Evolutionary conservation across 2,888 invertebrate species (phyloP), one percentile per base, ranked within the genome.

Genomic region (Drosophila mimetica): DNA sequence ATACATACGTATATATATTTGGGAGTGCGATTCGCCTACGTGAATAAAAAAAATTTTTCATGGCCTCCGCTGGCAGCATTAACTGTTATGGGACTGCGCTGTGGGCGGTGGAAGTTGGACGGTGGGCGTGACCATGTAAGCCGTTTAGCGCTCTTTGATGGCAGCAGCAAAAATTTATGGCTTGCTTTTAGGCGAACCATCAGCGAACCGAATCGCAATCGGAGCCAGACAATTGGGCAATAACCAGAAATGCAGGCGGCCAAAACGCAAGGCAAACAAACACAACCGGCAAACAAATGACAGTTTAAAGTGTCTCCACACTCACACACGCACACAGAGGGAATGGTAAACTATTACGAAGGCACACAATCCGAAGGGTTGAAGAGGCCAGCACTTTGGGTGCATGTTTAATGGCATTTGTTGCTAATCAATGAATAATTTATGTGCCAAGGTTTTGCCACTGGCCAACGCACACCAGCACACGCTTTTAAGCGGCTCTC

Each of bases 401-500:
- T 79, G 83, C 79, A 82, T 86, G 85, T 83, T 86, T 77, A 84
- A 84, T 79, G 75, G 83, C 83, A 85, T 87, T 87, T 87, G 88
- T 87, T 89, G 83, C 87, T 79, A 86, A 89, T 88, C 89, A 87
- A 86, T 89, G 89, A 84, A 89, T 89, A 86, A 89, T 89, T 89
- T 83, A 89, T 86, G 77, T 75, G 77, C 77, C 79, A 81, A 79
- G 79, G 77, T 73, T 85, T 76, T 71, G 77, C 73, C 69, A 69
- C 63, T 66, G 53, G 66, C 65, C 58, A 73, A 54, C 39, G 46
- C 58, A 65, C 55, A 60, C 46, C 59, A 46, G 58, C 46, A 60
- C 36, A 46, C 64, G 36, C 16, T 14, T 22, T 8, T 32, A 30
- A 39, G 37, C 61, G 51, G 41, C 13, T 39, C 30, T n/a, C 16